Percentiles rank a stretch among this genome's conserved stretches.
phyloP scores from a whole-genome alignment of 2,113 vertebrate species.

The Corythoichthys intestinalis region DNA sequence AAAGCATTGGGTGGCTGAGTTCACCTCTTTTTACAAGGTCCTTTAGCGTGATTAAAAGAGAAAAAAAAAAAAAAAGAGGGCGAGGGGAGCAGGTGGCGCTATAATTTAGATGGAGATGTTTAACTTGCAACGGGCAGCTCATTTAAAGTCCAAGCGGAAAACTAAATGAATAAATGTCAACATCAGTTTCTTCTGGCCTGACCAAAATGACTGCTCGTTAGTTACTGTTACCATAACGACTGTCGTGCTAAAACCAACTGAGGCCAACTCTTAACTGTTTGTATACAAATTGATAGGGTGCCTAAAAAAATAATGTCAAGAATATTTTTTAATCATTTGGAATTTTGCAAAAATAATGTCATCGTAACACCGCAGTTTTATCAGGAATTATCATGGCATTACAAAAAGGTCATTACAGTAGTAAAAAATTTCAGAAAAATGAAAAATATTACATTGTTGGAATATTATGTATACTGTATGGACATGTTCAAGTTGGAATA shows the following conservation, averaged over 20 bases:
- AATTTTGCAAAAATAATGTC: neutral
- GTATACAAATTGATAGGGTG: neutral
- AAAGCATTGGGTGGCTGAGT: neutral
- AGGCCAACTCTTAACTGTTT: neutral
- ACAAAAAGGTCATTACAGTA: neutral
- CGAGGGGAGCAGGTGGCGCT: neutral
- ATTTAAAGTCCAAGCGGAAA: neutral
- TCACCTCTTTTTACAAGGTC: conserved; percentile 4
- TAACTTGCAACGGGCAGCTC: neutral
- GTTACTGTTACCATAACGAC: neutral
- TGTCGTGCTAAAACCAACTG: neutral
- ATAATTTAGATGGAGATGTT: neutral
- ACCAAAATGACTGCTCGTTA: neutral
- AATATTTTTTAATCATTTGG: neutral
- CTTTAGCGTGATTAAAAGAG: conserved; percentile 2
- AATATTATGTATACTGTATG: too few species aligned
- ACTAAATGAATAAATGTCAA: neutral
- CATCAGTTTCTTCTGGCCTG: neutral
- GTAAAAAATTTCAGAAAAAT: neutral
- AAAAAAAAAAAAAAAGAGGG: too few species aligned
- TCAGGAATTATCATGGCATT: neutral
- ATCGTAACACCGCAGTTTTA: neutral
- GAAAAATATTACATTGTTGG: neutral
- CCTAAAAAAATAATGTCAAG: neutral
- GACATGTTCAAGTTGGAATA: too few species aligned